Evolutionary conservation across 2,888 invertebrate genomes (phyloP).

Genomic region (Macaria liturata): DNA sequence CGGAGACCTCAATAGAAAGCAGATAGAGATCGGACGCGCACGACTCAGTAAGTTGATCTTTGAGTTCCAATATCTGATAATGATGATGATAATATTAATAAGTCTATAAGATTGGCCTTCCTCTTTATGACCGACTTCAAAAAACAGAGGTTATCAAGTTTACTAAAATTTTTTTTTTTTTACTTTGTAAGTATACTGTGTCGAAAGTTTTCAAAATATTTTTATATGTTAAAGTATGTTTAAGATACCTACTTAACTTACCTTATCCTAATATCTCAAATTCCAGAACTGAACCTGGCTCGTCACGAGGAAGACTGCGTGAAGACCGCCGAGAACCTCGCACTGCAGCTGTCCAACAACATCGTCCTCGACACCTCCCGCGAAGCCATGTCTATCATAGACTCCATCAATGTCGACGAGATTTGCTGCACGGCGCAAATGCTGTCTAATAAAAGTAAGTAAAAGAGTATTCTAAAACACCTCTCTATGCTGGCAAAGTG

Average conservation of each 20-base stretch:
- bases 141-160: no score
- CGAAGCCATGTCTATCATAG: conserved; percentile 44
- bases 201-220: no score
- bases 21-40: conserved; percentile 60
- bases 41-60: conserved; percentile 56
- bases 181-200: no score
- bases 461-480: neutral
- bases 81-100: no score
- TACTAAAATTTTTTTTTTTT: no score
- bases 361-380: conserved; percentile 47
- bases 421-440: conserved; percentile 44
- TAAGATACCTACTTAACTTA: no score
- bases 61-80: no score
- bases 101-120: no score
- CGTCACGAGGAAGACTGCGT: conserved; percentile 58
- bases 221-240: no score
- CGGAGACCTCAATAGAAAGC: conserved; percentile 44
- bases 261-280: neutral
- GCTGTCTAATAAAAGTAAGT: conserved; percentile 49
- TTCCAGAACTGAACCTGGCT: conserved; percentile 52
- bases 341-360: conserved; percentile 53
- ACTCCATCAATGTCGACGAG: conserved; percentile 49
- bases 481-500: no score
- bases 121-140: no score
- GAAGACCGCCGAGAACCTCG: conserved; percentile 52